Evolutionary conservation across 1,140 invertebrate genomes (phyloP), one percentile per base, ranked within the genome.

Genomic region (Orchestia grillus): DNA sequence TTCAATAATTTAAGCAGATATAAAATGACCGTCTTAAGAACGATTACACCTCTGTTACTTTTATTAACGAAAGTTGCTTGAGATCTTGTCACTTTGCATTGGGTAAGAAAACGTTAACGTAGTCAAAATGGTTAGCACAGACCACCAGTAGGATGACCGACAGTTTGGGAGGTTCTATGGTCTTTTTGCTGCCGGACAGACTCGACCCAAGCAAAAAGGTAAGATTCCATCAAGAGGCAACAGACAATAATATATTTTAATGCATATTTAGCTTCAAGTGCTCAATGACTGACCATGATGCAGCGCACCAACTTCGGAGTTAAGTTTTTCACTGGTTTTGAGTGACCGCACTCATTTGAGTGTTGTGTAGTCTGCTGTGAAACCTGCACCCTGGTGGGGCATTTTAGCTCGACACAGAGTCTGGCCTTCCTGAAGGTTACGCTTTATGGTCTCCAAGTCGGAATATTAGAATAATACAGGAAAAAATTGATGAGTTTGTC

Each of bases 181-280:
- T 94, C n/a, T 88, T 96, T 44, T 88, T 96, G 40, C 96, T 96
- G 40, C 96, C 96, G 42, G 96, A 96, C 45, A 90, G 96, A 91
- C 42, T 96, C 44, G 90, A 96, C 90, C 96, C 96, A 47, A 96
- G 92, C 96, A 90, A 92, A 44, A 94, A 96, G 96, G 96, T 96
- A 53, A 96, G 45, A 19, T 28, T 4, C 43, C 36, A 90, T 8
- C 88, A 19, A 3, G 36, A 77, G 36, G 62, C 62, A 77, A 36
- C 36, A 15, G 28, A 28, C 28, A 77, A 36, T 36, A 53, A 8
- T 53, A 6, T 19, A 77, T 23, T 77, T 53, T 77, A 77, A 15
- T 77, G 36, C 11, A 23, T 36, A 77, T 77, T 15, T 23, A 19
- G 3, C 28, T 77, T 15, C 1, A 77, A 77, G 11, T 8, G 28